These are phyloP conservation scores for Coccyzus lansbergi DNA, from an alignment of 2,797 vertebrate species.

Conservation along the genomic window DNA sequence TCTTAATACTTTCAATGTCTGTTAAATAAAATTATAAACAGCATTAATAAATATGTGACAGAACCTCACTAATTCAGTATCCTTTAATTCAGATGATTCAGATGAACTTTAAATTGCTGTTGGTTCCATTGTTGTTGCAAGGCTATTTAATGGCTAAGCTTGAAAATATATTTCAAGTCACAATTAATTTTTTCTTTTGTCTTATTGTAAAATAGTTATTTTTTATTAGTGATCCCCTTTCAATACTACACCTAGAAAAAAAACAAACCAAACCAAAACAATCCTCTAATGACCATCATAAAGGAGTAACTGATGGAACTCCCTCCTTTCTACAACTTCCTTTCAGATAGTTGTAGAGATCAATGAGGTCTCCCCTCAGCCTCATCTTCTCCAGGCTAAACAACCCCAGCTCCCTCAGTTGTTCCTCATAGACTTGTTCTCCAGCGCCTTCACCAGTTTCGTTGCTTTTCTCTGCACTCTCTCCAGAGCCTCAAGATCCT, in stretches of 20 bases:
- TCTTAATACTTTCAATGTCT: background rate
- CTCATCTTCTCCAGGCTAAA: no score
- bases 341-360: no score
- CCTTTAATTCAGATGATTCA: background rate
- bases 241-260: background rate
- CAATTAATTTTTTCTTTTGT: background rate
- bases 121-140: background rate
- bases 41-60: background rate
- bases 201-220: background rate
- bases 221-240: background rate
- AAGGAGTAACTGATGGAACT: background rate
- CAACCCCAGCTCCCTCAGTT: no score
- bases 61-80: background rate
- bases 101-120: background rate
- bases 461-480: no score
- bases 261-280: fast-evolving
- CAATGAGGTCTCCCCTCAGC: no score
- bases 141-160: background rate
- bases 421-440: no score
- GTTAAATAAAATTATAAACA: background rate
- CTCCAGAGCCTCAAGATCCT: no score
- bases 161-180: background rate
- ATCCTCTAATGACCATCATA: background rate
- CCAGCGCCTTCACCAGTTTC: no score
- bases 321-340: no score